Conservation (phyloP, 2,113 vertebrate genomes). For the Thermophis baileyi region DNA sequence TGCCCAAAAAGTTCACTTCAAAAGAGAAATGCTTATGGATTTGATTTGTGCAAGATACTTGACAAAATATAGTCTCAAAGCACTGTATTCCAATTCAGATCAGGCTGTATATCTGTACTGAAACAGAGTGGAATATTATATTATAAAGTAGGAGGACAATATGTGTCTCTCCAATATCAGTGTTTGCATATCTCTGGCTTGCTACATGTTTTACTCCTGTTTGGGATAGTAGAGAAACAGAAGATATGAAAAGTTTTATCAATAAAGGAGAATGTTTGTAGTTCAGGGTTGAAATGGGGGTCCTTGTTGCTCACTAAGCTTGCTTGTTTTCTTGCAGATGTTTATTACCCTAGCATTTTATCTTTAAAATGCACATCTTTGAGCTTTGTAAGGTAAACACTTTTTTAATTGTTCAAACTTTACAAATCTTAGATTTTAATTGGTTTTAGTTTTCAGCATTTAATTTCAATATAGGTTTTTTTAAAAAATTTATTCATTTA, state of each 20-base stretch:
- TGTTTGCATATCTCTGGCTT: not conserved
- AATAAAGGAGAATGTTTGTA: too few relatives aligned
- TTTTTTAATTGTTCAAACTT: not conserved
- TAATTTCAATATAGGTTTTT: not conserved
- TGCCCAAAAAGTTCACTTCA: not conserved
- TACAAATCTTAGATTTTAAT: not conserved
- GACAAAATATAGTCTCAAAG: not conserved
- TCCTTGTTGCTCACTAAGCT: too few relatives aligned
- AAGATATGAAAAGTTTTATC: not conserved
- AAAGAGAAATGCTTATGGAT: not conserved
- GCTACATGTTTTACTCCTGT: not conserved
- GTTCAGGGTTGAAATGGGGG: too few relatives aligned
- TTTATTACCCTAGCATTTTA: not conserved
- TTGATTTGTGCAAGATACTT: not conserved
- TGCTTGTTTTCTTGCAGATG: too few relatives aligned
- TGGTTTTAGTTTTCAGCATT: not conserved
- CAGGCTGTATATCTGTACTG: not conserved
- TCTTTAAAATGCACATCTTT: not conserved
- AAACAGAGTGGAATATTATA: constrained; percentile 16
- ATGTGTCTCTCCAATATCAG: fast-evolving
- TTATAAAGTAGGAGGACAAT: not conserved
- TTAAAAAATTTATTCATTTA: not conserved
- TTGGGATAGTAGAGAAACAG: not conserved
- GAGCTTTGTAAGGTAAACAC: not conserved
- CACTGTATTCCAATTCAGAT: not conserved